Evolutionary conservation across 2,888 invertebrate genomes (phyloP).

Genomic region (Trissolcus japonicus): DNA sequence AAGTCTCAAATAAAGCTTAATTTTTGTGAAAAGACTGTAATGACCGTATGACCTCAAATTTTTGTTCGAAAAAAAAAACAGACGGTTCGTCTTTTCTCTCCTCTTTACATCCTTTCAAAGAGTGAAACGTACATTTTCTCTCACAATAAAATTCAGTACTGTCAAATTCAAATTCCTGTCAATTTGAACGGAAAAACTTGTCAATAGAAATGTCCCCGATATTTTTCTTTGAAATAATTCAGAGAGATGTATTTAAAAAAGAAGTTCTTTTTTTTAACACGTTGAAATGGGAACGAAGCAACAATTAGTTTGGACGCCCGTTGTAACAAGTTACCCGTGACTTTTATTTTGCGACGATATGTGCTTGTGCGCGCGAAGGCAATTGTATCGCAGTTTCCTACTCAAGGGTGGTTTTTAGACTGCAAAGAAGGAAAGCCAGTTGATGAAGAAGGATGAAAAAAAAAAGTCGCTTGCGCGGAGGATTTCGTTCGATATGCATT

Average conservation of each 20-base stretch:
- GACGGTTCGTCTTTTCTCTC: no score
- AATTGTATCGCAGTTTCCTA: conserved; percentile 54
- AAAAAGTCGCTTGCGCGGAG: conserved; percentile 16
- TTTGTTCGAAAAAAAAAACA: no score
- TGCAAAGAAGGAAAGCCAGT: conserved; percentile 22
- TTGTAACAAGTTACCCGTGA: conserved; percentile 40
- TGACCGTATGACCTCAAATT: no score
- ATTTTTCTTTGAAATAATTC: not conserved
- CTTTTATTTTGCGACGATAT: conserved; percentile 42
- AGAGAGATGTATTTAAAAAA: no score
- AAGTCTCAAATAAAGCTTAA: no score
- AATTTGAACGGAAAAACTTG: not conserved
- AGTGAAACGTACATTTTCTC: not conserved
- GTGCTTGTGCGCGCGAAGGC: conserved; percentile 32
- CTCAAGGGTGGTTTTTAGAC: conserved; percentile 49
- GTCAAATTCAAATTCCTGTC: not conserved
- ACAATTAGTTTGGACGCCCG: conserved; percentile 8
- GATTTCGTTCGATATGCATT: conserved; percentile 62
- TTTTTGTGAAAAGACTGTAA: no score
- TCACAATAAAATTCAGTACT: not conserved
- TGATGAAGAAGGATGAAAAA: conserved; percentile 28
- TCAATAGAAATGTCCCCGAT: not conserved
- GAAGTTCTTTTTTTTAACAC: not conserved
- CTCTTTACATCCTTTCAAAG: no score
- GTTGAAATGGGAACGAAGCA: not conserved